A percentile compares a stretch with the other conserved stretches of the same genome.
Conservation (phyloP, 2,113 vertebrate genomes). For the Bubo blakistoni region DNA sequence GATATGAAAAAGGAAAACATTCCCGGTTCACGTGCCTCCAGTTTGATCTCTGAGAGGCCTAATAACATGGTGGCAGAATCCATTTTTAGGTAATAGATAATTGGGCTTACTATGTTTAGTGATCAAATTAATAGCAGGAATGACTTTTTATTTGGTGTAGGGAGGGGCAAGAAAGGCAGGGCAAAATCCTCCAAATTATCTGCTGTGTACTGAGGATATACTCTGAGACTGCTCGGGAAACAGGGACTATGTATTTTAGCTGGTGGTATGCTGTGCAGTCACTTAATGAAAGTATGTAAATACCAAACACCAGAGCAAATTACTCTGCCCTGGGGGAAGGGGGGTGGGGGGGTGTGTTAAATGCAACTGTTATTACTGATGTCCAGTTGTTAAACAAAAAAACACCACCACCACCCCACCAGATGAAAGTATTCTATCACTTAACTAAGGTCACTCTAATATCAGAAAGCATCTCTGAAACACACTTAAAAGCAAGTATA, state of each 20-base stretch:
- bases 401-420: neutral
- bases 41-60: neutral
- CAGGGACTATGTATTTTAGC: neutral
- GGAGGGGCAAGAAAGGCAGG: neutral
- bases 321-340: neutral
- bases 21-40: neutral
- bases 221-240: neutral
- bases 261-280: neutral
- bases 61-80: neutral
- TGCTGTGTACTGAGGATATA: neutral
- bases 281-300: neutral
- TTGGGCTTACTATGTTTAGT: neutral
- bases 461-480: neutral
- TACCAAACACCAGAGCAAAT: neutral
- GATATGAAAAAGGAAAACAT: constrained; percentile 3
- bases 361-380: neutral
- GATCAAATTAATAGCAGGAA: neutral
- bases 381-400: neutral
- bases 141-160: neutral
- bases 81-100: constrained; percentile 12
- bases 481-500: neutral
- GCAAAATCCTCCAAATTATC: neutral
- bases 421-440: neutral
- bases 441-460: neutral
- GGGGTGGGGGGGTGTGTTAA: neutral